Percentiles rank a stretch among this genome's conserved stretches.
Evolutionary conservation across 2,113 vertebrate species (phyloP).

Genomic region (Rhinogobius similis): DNA sequence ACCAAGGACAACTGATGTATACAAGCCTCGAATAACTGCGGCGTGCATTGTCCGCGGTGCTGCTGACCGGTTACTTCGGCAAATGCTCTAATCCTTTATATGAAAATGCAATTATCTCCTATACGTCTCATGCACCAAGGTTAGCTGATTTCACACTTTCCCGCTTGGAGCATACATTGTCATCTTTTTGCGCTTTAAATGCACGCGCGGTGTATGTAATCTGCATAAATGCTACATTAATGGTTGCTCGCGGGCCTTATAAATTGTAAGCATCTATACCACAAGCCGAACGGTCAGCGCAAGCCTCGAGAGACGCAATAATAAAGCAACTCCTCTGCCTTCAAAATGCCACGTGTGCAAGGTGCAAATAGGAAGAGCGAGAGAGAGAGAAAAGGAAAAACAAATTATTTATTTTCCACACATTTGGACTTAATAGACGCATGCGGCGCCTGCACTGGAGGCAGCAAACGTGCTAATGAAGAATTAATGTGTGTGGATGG

Average conservation of each 20-base stretch:
- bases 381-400: background rate
- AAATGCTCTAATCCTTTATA: background rate
- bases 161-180: background rate
- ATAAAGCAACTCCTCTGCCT: slow-evolving; percentile 3
- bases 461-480: slow-evolving; percentile 36
- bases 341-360: slow-evolving; percentile 35
- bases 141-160: slow-evolving; percentile 40
- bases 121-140: slow-evolving; percentile 7
- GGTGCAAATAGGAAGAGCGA: slow-evolving; percentile 37
- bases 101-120: slow-evolving; percentile 6
- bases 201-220: background rate
- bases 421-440: slow-evolving; percentile 45
- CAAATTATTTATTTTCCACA: slow-evolving; percentile 47
- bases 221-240: slow-evolving; percentile 13
- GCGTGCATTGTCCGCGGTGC: background rate
- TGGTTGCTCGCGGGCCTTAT: slow-evolving; percentile 1
- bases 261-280: slow-evolving; percentile 16
- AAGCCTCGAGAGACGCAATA: slow-evolving; percentile 4
- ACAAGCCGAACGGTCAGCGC: slow-evolving; percentile 15
- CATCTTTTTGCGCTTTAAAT: slow-evolving; percentile 7
- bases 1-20: no score
- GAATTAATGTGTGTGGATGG: slow-evolving; percentile 51
- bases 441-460: slow-evolving; percentile 27
- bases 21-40: background rate
- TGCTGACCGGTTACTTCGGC: background rate